A percentile compares a stretch with the other conserved stretches of the same genome.
These are phyloP conservation scores for Pomatorhinus ruficollis DNA, from an alignment of 2,113 vertebrate genomes.

Conservation along the genomic window DNA sequence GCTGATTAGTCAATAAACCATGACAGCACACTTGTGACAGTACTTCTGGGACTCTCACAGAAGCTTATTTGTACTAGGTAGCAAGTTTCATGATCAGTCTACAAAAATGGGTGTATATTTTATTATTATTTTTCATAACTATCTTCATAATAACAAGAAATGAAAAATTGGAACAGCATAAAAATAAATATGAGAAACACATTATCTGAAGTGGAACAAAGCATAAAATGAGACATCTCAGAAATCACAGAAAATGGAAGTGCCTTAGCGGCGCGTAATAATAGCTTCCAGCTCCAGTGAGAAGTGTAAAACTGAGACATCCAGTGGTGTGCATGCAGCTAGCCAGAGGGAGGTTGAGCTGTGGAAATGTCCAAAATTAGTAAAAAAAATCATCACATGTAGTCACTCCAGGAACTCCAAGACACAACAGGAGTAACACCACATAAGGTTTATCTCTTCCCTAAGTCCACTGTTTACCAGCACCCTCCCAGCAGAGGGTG, in stretches of 20 bases:
- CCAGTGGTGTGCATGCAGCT: background rate
- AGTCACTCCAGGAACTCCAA: background rate
- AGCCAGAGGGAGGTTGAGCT: background rate
- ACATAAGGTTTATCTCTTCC: background rate
- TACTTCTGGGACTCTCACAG: constrained; percentile 10
- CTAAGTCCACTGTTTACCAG: background rate
- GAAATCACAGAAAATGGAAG: background rate
- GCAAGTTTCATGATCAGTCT: background rate
- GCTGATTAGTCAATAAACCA: constrained; percentile 83
- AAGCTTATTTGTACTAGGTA: constrained; percentile 40
- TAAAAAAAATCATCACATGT: rapidly evolving
- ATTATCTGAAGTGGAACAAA: background rate
- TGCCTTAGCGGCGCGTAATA: background rate
- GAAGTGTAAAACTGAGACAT: background rate
- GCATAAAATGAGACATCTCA: background rate
- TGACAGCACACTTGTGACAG: constrained; percentile 47
- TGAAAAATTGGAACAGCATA: background rate
- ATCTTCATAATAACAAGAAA: background rate
- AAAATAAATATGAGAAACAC: background rate
- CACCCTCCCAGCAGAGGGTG: background rate
- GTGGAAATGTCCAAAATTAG: background rate
- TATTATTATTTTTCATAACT: background rate
- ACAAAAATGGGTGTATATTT: background rate
- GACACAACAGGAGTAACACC: background rate
- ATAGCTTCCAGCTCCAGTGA: background rate